Base-by-base conservation (phyloP, 37 sponge, comb jelly and placozoan species). In the Ianthella basta region DNA sequence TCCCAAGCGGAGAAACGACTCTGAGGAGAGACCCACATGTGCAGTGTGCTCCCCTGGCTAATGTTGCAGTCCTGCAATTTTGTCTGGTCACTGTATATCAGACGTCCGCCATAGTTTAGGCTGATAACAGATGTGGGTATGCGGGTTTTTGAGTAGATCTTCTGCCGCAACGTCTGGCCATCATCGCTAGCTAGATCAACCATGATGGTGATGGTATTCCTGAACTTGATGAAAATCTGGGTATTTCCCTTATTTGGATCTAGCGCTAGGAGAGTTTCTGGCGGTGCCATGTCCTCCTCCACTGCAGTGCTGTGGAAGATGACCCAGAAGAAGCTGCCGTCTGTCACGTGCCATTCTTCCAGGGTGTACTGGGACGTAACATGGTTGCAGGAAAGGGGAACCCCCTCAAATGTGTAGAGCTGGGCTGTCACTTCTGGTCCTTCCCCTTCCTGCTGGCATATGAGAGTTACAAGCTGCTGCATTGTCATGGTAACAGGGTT, bases 111-210 rank as follows among this genome's bases (percentile, higher is more conserved):
- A 35, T 36, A 64, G 18, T 38, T 65, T 23, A 83, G 38, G 24
- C 38, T 60, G 13, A 83, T 83, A 35, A 64, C 63, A 23, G 83
- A 59, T 25, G 83, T 83, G 23, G 83, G 83, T 2, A 65, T 64
- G 38, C 63, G 27, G 21, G 27, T 18, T 29, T 64, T 83, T 1
- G 39, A 35, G 40, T 25, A 83, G 20, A 83, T 61, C 34, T 83
- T 83, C 83, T 83, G 83, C 24, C 83, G 39, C 19, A 83, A 67
- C 8, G 83, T 83, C 61, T 83, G 61, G 20, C 83, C 83, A 83
- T 27, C 63, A 63, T 83, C 83, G 13, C 33, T 35, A 65, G 19
- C 15, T 4, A 61, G 2, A 64, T 83, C 69, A 65, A 83, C 53
- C 38, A 44, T 64, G 29, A 83, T 83, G 35, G 40, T 33, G 24